Conservation (phyloP, 1,140 invertebrate species). For the Trachelipus rathkii region DNA sequence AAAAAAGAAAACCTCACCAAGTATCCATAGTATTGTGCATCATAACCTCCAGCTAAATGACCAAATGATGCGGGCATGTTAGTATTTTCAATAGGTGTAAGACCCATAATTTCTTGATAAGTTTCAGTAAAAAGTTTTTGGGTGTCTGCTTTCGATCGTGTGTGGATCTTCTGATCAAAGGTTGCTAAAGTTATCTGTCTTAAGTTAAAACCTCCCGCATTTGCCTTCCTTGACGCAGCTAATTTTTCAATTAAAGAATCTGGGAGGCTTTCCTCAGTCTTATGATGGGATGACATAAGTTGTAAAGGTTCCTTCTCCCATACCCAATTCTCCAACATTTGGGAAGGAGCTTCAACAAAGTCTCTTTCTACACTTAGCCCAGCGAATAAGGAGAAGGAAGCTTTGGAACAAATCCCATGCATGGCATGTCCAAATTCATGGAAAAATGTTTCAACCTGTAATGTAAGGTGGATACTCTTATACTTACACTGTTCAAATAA, state of each 20-base stretch:
- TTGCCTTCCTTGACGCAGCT: constrained; percentile 53
- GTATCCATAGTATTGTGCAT: constrained; percentile 60
- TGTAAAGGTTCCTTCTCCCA: constrained; percentile 56
- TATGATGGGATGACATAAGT: constrained; percentile 56
- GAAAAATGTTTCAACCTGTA: constrained; percentile 57
- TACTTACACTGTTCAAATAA: background rate
- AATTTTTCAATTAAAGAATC: constrained; percentile 54
- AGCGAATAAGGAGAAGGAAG: constrained; percentile 53
- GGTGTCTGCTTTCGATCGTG: constrained; percentile 51
- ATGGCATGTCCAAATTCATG: constrained; percentile 61
- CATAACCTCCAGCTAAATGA: constrained; percentile 57
- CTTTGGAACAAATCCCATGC: constrained; percentile 56
- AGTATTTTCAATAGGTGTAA: constrained; percentile 53
- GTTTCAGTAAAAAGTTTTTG: constrained; percentile 51
- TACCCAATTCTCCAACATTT: constrained; percentile 61
- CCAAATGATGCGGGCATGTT: constrained; percentile 57
- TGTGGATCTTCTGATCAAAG: constrained; percentile 57
- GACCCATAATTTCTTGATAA: constrained; percentile 52
- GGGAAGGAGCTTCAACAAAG: constrained; percentile 59
- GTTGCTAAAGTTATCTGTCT: constrained; percentile 55
- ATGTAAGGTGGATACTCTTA: constrained; percentile 26
- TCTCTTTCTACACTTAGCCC: constrained; percentile 57
- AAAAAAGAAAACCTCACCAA: constrained; percentile 51
- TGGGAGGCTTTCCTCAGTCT: constrained; percentile 52
- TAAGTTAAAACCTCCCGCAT: constrained; percentile 56